Evolutionary conservation across 1,140 invertebrate species (phyloP).

Genomic region (Diuraphis noxia): DNA sequence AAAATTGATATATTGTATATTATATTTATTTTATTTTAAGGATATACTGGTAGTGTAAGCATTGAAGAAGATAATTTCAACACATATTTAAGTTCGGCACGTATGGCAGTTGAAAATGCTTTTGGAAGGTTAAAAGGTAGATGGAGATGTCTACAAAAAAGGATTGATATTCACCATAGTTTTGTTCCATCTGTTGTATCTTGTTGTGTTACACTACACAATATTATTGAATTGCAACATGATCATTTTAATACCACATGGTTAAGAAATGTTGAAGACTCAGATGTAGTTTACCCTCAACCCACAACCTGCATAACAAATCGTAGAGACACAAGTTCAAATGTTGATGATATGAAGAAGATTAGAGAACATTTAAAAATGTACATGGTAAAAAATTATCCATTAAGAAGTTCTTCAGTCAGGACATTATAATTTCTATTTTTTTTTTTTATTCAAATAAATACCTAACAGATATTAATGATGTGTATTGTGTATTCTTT

Average conservation of each 20-base stretch:
- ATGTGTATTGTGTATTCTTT: neutral
- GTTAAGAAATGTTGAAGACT: neutral
- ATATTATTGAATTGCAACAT: neutral
- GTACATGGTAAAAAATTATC: neutral
- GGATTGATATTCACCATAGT: constrained; percentile 1
- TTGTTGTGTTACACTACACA: neutral
- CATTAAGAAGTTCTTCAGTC: neutral
- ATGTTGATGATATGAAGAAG: neutral
- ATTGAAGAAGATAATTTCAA: neutral
- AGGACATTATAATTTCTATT: neutral
- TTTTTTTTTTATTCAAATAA: neutral
- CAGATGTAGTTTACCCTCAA: neutral
- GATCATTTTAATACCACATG: neutral
- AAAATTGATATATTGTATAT: no score
- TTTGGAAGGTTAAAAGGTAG: constrained; percentile 9
- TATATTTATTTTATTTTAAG: neutral
- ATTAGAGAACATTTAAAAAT: neutral
- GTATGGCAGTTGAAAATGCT: constrained; percentile 19
- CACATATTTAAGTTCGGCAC: neutral
- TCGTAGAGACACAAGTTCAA: neutral
- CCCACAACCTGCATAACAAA: neutral
- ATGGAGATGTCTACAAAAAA: constrained; percentile 17
- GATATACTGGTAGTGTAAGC: constrained; percentile 6
- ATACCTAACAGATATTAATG: neutral
- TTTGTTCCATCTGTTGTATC: neutral